A percentile compares a stretch with the other conserved stretches of the same genome.
Evolutionary conservation across 2,888 invertebrate species (phyloP).

Genomic region (Drosophila peninsularis): DNA sequence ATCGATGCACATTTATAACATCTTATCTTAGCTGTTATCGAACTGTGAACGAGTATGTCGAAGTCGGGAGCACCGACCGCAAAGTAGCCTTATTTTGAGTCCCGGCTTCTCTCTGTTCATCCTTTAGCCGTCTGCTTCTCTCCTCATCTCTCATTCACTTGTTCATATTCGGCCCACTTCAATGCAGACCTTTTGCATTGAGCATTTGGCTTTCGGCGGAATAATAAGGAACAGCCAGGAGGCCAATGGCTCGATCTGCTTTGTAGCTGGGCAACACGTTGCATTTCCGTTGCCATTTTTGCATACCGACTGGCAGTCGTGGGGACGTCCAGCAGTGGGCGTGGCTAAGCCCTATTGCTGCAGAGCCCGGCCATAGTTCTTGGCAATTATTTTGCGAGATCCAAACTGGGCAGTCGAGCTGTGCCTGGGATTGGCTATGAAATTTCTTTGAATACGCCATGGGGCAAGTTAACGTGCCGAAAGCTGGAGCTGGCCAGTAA

Average conservation of each 20-base stretch:
- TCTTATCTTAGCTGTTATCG: too few relatives aligned
- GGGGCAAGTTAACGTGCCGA: background rate
- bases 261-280: constrained; percentile 57
- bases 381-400: constrained; percentile 13
- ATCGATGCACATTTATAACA: background rate
- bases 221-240: constrained; percentile 10
- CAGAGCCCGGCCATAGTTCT: too few relatives aligned
- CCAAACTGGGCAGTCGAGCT: background rate
- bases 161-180: background rate
- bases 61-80: background rate
- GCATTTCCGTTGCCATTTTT: constrained; percentile 55
- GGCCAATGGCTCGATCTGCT: constrained; percentile 24
- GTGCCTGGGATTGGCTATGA: background rate
- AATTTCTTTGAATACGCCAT: background rate
- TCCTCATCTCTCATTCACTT: background rate
- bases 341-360: background rate
- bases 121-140: background rate
- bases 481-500: background rate
- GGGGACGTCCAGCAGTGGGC: constrained; percentile 11
- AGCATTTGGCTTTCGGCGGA: constrained; percentile 3
- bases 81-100: background rate
- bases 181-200: background rate
- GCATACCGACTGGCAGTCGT: constrained; percentile 11
- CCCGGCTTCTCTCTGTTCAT: background rate
- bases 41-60: background rate